A percentile compares a stretch with the other conserved stretches of the same genome.
phyloP scores from a whole-genome alignment of 2,113 vertebrate species.

The Dromiciops gliroides region DNA sequence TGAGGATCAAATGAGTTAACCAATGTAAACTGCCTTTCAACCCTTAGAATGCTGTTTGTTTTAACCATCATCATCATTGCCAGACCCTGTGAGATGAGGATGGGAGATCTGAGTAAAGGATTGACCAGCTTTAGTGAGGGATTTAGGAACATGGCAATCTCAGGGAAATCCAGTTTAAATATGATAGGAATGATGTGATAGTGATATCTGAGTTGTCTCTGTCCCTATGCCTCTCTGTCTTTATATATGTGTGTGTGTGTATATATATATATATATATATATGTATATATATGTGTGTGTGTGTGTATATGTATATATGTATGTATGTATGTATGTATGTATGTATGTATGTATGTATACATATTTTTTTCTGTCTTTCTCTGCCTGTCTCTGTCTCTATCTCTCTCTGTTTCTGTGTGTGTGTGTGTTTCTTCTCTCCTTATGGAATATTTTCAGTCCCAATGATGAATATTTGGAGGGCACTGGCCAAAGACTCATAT shows the following conservation, averaged over 20 bases:
- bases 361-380: too few relatives aligned
- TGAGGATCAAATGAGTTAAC: background rate
- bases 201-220: background rate
- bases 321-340: too few relatives aligned
- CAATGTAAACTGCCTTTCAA: background rate
- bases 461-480: background rate
- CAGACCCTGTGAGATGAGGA: background rate
- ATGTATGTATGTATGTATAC: too few relatives aligned
- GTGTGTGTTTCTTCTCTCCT: background rate
- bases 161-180: background rate
- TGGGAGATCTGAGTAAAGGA: background rate
- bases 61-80: background rate
- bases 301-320: too few relatives aligned
- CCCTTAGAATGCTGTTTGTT: background rate
- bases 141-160: background rate
- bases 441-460: background rate
- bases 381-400: too few relatives aligned
- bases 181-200: background rate
- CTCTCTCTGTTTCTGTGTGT: background rate
- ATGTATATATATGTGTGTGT: too few relatives aligned
- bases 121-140: background rate
- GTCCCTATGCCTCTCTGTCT: background rate
- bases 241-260: too few relatives aligned
- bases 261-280: too few relatives aligned
- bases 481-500: background rate